Evolutionary conservation across 2,797 vertebrate genomes (phyloP).

Genomic region (Gymnothorax javanicus): DNA sequence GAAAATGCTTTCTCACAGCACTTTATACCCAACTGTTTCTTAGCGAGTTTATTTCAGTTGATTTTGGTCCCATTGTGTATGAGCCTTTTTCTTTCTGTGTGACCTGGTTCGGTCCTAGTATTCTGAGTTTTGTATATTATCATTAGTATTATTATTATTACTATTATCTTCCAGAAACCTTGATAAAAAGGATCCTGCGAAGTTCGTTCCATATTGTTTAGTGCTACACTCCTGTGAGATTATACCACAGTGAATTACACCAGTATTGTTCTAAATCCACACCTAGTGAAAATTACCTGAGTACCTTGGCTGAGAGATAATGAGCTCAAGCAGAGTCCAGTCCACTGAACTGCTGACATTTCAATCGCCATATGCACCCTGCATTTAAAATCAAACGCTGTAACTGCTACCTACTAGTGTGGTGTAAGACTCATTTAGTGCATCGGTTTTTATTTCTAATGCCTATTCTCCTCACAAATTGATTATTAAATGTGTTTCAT

Average conservation of each 20-base stretch:
- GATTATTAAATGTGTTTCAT: not conserved
- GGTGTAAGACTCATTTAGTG: slow-evolving; percentile 7
- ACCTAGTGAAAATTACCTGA: slow-evolving; percentile 29
- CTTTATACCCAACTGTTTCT: no score
- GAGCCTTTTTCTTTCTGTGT: no score
- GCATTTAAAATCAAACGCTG: slow-evolving; percentile 23
- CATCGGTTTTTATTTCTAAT: slow-evolving; percentile 9
- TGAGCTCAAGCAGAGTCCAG: not conserved
- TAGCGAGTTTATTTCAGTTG: no score
- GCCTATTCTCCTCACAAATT: not conserved
- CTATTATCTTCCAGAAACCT: not conserved
- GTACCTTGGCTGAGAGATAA: slow-evolving; percentile 18
- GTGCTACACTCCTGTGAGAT: slow-evolving; percentile 18
- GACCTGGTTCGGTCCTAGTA: no score
- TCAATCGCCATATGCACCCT: not conserved
- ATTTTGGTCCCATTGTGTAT: no score
- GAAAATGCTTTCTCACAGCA: no score
- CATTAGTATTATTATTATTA: no score
- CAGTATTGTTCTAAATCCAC: slow-evolving; percentile 19
- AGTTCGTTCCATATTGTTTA: not conserved
- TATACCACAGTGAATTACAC: not conserved
- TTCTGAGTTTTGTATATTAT: no score
- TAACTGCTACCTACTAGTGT: slow-evolving; percentile 3
- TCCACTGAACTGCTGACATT: not conserved
- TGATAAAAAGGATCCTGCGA: not conserved